Evolutionary conservation across 2,797 vertebrate species (phyloP), one percentile per base, ranked within the genome.

Genomic region (Alfaro cultratus): DNA sequence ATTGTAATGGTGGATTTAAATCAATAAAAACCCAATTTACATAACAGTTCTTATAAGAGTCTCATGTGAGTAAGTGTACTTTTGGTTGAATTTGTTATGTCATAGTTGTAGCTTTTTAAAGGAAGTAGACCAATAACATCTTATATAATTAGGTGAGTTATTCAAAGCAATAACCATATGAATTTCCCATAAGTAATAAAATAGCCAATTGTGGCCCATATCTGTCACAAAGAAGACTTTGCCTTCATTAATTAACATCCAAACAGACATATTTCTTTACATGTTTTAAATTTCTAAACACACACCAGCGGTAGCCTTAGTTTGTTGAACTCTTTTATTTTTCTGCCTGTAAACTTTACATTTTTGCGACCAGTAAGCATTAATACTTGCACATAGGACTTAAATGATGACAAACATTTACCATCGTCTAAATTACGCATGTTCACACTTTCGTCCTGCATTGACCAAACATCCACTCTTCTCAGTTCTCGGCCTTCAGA

Each of bases 401-500:
- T 73, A 55, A 39, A 81, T 75, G 81, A 82, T 29, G 43, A 47
- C 76, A 88, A 72, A 64, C 74, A 60, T 47, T 53, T 57, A 39
- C 73, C 75, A n/a, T 46, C 81, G 73, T 77, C 51, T 75, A 80
- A 81, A 83, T 83, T 80, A 86, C 79, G 87, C 78, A 87, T 86
- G 84, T 84, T 86, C 78, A 84, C 80, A 86, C 83, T 89, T 85
- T 85, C 80, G 49, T 87, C 82, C 83, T 90, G 83, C 83, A 86
- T 83, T 76, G 73, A 83, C 72, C 53, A 87, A 90, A 85, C 83
- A 75, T 5, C 76, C 57, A 85, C 34, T 84, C 78, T 84, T 85
- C 87, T 87, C 84, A 92, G 91, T 91, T 88, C 83, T 57, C 85
- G 90, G 91, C 92, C 91, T 89, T 94, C 91, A 93, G 93, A 92